These are phyloP conservation scores for Microctonus brassicae DNA, from an alignment of 2,888 invertebrate genomes.

Conservation along the genomic window DNA sequence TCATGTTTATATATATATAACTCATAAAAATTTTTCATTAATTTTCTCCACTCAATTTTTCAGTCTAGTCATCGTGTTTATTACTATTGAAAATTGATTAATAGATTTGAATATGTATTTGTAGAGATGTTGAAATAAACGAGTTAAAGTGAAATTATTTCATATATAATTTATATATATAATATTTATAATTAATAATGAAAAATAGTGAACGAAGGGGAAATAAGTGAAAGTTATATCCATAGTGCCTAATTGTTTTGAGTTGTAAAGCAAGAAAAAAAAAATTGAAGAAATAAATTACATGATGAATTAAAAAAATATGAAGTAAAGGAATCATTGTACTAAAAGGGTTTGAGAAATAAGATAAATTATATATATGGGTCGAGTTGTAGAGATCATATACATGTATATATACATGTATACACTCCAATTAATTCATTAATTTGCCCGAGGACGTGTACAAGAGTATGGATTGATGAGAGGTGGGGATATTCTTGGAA, in stretches of 20 bases:
- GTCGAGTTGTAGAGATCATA: neutral
- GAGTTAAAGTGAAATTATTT: neutral
- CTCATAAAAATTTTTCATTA: constrained; percentile 31
- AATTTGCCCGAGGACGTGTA: constrained; percentile 40
- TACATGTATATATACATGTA: constrained; percentile 43
- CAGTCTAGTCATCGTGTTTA: constrained; percentile 21
- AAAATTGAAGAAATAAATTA: neutral
- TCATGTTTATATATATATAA: constrained; percentile 2
- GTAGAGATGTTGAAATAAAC: neutral
- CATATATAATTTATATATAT: neutral
- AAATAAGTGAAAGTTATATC: neutral
- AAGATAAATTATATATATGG: neutral
- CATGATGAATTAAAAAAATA: neutral
- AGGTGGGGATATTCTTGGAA: constrained; percentile 47
- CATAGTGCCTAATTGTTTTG: neutral
- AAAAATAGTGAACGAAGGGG: neutral
- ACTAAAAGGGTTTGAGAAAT: neutral
- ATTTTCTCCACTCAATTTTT: constrained; percentile 15
- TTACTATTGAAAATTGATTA: constrained; percentile 21
- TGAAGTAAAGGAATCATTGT: no score
- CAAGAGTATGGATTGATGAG: constrained; percentile 6
- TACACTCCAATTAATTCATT: constrained; percentile 53
- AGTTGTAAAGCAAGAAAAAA: neutral
- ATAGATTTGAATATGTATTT: neutral
- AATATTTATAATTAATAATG: neutral